Base-by-base conservation (phyloP, 2,888 invertebrate genomes). In the Trachelus tabidus region DNA sequence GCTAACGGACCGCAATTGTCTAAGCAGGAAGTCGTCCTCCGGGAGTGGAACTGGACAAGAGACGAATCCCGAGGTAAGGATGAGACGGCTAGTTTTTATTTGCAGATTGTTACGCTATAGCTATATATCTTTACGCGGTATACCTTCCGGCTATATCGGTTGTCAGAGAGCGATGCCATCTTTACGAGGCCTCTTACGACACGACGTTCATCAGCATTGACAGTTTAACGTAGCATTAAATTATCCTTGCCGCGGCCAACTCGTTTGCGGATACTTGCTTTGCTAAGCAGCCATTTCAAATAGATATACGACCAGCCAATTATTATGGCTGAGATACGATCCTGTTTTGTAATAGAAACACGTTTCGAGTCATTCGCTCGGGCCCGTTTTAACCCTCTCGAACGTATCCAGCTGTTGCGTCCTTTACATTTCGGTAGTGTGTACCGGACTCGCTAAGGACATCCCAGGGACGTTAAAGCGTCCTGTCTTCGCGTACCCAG, bases 161-260 rank as follows among this genome's bases (percentile, higher is more conserved):
- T 56, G 15, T 23, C 23, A 2, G 23, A 56, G 56, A 23, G 56
- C 6, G 23, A 56, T 23, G 56, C 56, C 56, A 56, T 56, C 56
- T 56, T 56, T 56, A 56, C 56, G 56, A 56, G 56, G 56, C 23
- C 56, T 56, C 23, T 56, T 56, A 56, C 56, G 23, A 9, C 71
- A 34, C 71, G 71, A 31, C 71, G 71, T 71, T 71, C 71, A 71
- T 71, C 71, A 71, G 71, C 12, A 33, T 71, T 12, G 71, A 71
- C 71, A 33, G 71, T 71, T 71, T 71, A 71, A 71, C 71, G 71
- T 71, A 31, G 31, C 71, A 71, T 71, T 71, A 71, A 71, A 71
- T 71, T 71, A 71, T 71, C 31, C 71, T 56, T 23, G 56, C 23
- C 71, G 71, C 71, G 12, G 31, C 33, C 31, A 71, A 71, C 71